Conservation (phyloP, 1,140 invertebrate species). For the Drosophila subpulchrella region DNA sequence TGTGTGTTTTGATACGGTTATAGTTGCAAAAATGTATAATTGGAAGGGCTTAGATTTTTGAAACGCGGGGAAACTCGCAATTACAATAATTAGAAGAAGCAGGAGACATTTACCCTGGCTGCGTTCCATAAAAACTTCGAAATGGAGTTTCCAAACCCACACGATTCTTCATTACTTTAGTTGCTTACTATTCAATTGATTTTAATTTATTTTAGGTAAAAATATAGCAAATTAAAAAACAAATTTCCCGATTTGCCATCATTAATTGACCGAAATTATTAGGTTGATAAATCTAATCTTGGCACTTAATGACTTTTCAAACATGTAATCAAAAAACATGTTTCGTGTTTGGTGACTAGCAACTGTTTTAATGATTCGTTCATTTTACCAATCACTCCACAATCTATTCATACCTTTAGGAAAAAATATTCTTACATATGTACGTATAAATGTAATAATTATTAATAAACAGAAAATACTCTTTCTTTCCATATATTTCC, state of each 20-base stretch:
- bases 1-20: conserved; percentile 28
- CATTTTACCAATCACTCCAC: background rate
- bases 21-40: conserved; percentile 39
- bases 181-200: too few species aligned
- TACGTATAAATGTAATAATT: too few species aligned
- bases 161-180: too few species aligned
- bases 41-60: conserved; percentile 6
- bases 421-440: too few species aligned
- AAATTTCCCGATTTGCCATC: background rate
- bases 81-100: background rate
- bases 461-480: too few species aligned
- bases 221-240: background rate
- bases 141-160: too few species aligned
- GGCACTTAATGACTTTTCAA: background rate
- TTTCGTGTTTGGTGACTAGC: background rate
- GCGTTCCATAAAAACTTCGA: too few species aligned
- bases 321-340: background rate
- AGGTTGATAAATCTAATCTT: conserved; percentile 7
- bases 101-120: background rate
- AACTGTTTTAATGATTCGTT: background rate
- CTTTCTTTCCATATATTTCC: background rate
- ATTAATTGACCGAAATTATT: background rate
- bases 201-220: too few species aligned
- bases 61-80: background rate
- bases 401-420: too few species aligned